Conservation (phyloP, 2,113 vertebrate genomes). For the Australoheros scitulus region DNA sequence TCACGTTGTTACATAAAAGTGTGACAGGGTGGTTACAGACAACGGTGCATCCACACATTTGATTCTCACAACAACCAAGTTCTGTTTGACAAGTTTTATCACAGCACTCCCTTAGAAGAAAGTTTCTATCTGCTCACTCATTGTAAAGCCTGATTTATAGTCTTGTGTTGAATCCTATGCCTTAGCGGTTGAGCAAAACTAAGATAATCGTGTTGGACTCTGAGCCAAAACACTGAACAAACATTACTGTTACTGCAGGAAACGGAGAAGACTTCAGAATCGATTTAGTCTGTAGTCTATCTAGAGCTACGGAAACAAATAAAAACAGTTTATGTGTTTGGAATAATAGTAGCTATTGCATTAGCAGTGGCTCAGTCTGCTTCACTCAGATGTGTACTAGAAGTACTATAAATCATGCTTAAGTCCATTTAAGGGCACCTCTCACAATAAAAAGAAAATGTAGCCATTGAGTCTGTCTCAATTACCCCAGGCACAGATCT, state of each 20-base stretch:
- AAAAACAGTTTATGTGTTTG: neutral
- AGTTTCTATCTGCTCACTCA: neutral
- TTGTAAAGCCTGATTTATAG: neutral
- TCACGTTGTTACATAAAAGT: conserved; percentile 9
- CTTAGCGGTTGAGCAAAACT: neutral
- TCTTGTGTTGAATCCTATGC: neutral
- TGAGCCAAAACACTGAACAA: neutral
- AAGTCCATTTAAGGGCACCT: conserved; percentile 2
- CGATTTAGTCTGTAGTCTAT: neutral
- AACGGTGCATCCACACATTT: conserved; percentile 3
- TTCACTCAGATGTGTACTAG: neutral
- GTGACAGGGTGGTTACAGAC: neutral
- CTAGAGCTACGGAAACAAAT: neutral
- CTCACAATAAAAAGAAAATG: conserved; percentile 20
- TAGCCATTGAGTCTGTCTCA: conserved; percentile 21
- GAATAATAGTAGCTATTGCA: neutral
- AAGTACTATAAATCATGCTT: neutral
- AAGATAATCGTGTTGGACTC: neutral
- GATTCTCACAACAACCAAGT: neutral
- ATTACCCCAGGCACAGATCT: neutral
- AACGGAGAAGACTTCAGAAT: neutral
- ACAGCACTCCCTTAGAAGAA: neutral
- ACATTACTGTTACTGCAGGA: neutral
- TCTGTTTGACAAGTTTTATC: conserved; percentile 14
- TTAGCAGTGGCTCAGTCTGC: neutral